Evolutionary conservation across 2,888 invertebrate genomes (phyloP).

Genomic region (Plagiodera versicolora): DNA sequence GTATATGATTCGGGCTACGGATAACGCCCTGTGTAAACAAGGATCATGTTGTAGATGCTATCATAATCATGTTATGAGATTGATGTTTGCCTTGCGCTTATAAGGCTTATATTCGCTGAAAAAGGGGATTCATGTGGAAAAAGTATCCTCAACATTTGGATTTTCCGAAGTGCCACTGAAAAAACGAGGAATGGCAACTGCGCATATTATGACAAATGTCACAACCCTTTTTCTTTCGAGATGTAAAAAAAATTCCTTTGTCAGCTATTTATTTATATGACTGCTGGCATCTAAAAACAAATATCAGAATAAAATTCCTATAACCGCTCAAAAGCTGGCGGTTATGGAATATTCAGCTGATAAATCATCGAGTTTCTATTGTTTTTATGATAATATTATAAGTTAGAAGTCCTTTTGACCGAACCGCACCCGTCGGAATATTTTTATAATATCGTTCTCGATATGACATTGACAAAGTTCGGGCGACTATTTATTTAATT

Average conservation of each 20-base stretch:
- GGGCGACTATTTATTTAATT: constrained; percentile 45
- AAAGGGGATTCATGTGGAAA: no score
- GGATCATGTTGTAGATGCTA: constrained; percentile 30
- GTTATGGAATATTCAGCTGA: constrained; percentile 41
- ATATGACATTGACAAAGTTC: constrained; percentile 48
- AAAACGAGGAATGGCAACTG: no score
- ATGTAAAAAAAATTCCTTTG: neutral
- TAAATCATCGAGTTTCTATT: constrained; percentile 43
- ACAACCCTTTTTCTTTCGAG: no score
- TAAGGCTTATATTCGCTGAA: no score
- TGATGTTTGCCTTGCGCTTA: constrained; percentile 17
- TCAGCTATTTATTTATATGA: neutral
- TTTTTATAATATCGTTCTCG: constrained; percentile 38
- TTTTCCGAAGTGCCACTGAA: no score
- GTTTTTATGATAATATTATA: constrained; percentile 47
- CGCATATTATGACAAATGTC: no score
- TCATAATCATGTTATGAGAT: constrained; percentile 37
- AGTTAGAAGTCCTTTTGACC: constrained; percentile 33
- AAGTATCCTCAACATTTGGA: no score
- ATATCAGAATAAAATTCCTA: constrained; percentile 13
- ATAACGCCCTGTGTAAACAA: constrained; percentile 31
- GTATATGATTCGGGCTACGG: constrained; percentile 26
- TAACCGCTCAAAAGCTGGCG: neutral
- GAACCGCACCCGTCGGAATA: constrained; percentile 41
- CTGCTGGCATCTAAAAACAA: constrained; percentile 21